phyloP scores from a whole-genome alignment of 2,113 vertebrate species.

The human (Homo sapiens) region GRCh38 chr4:172688501-172689000 shows the following conservation, averaged over 20 bases:
- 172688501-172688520: neutral
- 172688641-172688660: neutral
- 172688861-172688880: neutral
- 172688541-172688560: neutral
- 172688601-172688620: neutral
- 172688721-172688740: neutral
- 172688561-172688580: neutral
- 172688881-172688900: neutral
- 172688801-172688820: neutral
- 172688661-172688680: too few relatives aligned
- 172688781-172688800: neutral
- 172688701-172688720: neutral
- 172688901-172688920: neutral
- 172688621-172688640: neutral
- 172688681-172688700: accelerated
- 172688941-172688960: neutral
- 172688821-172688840: neutral
- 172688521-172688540: neutral
- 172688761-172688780: too few relatives aligned
- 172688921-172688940: accelerated
- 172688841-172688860: neutral
- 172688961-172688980: neutral
- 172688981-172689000: neutral
- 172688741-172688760: too few relatives aligned
- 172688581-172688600: neutral